Conservation (phyloP, 1,140 invertebrate genomes). For the Hyphantria cunea region DNA sequence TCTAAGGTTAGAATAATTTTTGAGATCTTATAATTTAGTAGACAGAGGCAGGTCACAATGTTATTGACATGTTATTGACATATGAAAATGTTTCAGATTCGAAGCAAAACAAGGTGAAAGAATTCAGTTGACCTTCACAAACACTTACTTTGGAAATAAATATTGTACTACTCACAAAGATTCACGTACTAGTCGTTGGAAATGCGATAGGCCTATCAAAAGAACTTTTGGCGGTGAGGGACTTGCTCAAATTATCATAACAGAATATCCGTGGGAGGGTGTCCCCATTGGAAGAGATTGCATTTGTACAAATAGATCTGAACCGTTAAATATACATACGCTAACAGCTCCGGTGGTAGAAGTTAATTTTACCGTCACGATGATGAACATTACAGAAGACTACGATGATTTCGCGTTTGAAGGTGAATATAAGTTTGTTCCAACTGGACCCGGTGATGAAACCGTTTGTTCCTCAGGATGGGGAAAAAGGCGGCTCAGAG, state of each 20-base stretch:
- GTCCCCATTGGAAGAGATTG: slow-evolving; percentile 87
- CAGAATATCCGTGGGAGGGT: slow-evolving; percentile 89
- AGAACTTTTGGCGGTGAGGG: slow-evolving; percentile 77
- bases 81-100: slow-evolving; percentile 79
- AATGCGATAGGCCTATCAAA: slow-evolving; percentile 82
- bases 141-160: slow-evolving; percentile 86
- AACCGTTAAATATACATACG: slow-evolving; percentile 83
- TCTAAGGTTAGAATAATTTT: slow-evolving; percentile 73
- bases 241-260: slow-evolving; percentile 86
- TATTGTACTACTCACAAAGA: slow-evolving; percentile 85
- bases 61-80: neutral
- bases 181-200: slow-evolving; percentile 85
- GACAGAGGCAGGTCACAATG: neutral
- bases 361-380: slow-evolving; percentile 87
- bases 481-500: slow-evolving; percentile 84
- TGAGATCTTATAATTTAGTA: neutral
- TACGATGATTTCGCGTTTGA: slow-evolving; percentile 91
- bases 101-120: slow-evolving; percentile 86
- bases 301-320: slow-evolving; percentile 87
- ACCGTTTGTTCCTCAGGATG: slow-evolving; percentile 83
- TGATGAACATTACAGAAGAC: slow-evolving; percentile 92
- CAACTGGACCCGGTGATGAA: slow-evolving; percentile 77
- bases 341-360: slow-evolving; percentile 86
- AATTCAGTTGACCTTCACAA: slow-evolving; percentile 85
- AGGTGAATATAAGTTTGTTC: slow-evolving; percentile 88